Conservation (phyloP, 2,888 invertebrate genomes). For the Melipona beecheii region DNA sequence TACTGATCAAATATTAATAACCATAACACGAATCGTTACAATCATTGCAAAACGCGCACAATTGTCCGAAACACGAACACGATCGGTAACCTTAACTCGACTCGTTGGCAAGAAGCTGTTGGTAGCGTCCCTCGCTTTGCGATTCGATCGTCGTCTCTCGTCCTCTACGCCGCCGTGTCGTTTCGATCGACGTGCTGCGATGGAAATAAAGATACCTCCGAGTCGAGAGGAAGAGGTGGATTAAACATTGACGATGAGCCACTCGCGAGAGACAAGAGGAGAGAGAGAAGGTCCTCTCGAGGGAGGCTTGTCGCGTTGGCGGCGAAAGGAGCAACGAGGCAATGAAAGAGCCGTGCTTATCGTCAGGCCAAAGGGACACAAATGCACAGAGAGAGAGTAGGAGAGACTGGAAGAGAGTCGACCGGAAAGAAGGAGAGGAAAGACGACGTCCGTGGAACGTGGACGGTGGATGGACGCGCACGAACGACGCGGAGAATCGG, state of each 20-base stretch:
- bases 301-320: neutral
- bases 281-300: neutral
- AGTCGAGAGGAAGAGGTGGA: neutral
- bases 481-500: slow-evolving; percentile 24
- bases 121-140: neutral
- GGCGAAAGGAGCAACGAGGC: slow-evolving; percentile 20
- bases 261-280: neutral
- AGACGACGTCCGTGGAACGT: neutral
- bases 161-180: neutral
- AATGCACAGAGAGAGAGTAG: too few species aligned
- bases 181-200: slow-evolving; percentile 10
- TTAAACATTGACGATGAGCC: slow-evolving; percentile 33
- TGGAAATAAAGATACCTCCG: slow-evolving; percentile 29
- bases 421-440: neutral
- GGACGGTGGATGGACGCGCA: slow-evolving; percentile 9
- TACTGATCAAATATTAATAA: too few species aligned
- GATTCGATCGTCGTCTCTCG: slow-evolving; percentile 24
- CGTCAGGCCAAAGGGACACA: neutral
- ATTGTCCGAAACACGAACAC: too few species aligned
- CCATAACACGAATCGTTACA: too few species aligned
- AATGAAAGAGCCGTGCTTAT: slow-evolving; percentile 25
- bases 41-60: too few species aligned
- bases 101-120: too few species aligned
- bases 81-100: too few species aligned
- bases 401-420: neutral